Evolutionary conservation across 1,140 invertebrate species (phyloP).

Genomic region (Eurosta solidaginis): DNA sequence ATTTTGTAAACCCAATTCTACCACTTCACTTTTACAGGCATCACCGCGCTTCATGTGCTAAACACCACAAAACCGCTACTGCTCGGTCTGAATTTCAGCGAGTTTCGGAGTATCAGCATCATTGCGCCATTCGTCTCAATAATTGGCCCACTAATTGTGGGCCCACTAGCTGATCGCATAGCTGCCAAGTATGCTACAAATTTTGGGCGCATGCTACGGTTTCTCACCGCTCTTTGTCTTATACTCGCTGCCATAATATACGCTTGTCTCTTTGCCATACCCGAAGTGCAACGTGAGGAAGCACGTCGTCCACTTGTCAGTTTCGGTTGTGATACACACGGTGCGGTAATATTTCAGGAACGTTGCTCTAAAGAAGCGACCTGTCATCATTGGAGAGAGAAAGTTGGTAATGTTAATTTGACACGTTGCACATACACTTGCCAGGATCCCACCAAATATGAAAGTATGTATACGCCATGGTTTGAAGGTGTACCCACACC

Average conservation of each 20-base stretch:
- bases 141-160: constrained; percentile 70
- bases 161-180: constrained; percentile 71
- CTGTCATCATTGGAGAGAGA: constrained; percentile 70
- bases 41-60: constrained; percentile 77
- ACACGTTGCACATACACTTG: constrained; percentile 67
- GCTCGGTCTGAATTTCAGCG: constrained; percentile 70
- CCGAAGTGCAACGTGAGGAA: constrained; percentile 64
- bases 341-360: constrained; percentile 72
- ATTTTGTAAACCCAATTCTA: not conserved
- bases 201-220: constrained; percentile 61
- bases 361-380: constrained; percentile 66
- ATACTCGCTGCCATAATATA: constrained; percentile 72
- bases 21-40: constrained; percentile 61
- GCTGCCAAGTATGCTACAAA: constrained; percentile 56
- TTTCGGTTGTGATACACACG: constrained; percentile 70
- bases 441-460: constrained; percentile 57
- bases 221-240: constrained; percentile 72
- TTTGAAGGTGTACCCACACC: constrained; percentile 43
- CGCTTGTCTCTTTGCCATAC: constrained; percentile 68
- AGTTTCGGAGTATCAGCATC: constrained; percentile 74
- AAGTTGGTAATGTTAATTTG: constrained; percentile 62
- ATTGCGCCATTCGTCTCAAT: constrained; percentile 74
- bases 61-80: constrained; percentile 74
- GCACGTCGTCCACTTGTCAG: constrained; percentile 66
- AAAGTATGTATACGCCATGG: constrained; percentile 52